Conservation (phyloP, 2,113 vertebrate species). For the Myanophis thanlyinensis region DNA sequence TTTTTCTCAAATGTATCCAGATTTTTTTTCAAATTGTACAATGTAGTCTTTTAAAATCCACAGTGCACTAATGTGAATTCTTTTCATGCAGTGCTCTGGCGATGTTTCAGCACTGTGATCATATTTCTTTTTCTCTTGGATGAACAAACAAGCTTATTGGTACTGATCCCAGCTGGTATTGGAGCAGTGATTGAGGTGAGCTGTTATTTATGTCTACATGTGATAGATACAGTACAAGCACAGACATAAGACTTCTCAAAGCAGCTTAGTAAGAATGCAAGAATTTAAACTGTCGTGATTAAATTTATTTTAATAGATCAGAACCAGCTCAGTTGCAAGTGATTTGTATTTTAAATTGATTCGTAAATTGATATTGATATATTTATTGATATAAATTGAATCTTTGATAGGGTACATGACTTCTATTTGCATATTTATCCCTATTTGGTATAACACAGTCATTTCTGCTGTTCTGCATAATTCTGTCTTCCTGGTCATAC, state of each 20-base stretch:
- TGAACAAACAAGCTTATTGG: conserved; percentile 89
- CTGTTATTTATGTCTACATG: background rate
- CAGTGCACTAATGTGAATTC: conserved; percentile 34
- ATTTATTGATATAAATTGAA: too few relatives aligned
- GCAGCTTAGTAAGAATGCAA: background rate
- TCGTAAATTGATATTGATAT: background rate
- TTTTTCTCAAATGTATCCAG: background rate
- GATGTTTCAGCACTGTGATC: conserved; percentile 89
- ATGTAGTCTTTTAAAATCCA: conserved; percentile 11
- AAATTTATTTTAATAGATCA: conserved; percentile 1
- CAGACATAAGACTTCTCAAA: background rate
- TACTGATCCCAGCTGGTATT: conserved; percentile 88
- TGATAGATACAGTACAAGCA: background rate
- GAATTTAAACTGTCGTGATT: background rate
- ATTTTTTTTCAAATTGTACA: background rate
- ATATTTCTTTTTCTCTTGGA: conserved; percentile 93
- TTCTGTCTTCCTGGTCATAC: background rate
- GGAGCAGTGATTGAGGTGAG: conserved; percentile 89
- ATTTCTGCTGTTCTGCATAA: background rate
- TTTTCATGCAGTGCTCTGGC: conserved; percentile 83
- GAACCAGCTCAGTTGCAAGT: background rate
- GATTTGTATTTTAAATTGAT: background rate
- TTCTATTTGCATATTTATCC: background rate
- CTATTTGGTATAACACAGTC: background rate
- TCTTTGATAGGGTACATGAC: background rate